These are phyloP conservation scores for Helicoverpa zea DNA, from an alignment of 1,140 invertebrate genomes.

Conservation along the genomic window DNA sequence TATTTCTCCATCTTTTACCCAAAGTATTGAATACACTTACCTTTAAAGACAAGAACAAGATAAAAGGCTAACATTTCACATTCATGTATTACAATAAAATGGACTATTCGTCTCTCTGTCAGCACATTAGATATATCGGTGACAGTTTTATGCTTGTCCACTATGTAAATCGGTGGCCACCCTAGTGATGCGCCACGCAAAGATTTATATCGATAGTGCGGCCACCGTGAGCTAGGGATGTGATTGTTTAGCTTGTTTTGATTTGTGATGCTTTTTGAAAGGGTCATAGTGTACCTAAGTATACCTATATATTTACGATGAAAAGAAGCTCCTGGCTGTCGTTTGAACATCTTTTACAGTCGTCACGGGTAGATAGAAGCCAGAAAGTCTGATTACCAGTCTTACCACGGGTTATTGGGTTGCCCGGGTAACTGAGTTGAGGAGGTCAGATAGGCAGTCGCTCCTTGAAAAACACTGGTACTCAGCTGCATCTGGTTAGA, in stretches of 20 bases:
- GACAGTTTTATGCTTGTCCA: slow-evolving; percentile 73
- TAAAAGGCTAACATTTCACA: neutral
- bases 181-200: slow-evolving; percentile 55
- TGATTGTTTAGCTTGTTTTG: neutral
- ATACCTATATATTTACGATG: no score
- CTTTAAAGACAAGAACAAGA: neutral
- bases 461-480: no score
- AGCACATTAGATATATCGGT: slow-evolving; percentile 72
- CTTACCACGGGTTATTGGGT: no score
- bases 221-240: slow-evolving; percentile 54
- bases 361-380: no score
- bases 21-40: slow-evolving; percentile 9
- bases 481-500: no score
- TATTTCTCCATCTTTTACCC: neutral
- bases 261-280: no score
- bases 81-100: slow-evolving; percentile 49
- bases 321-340: no score
- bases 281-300: no score
- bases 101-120: slow-evolving; percentile 64
- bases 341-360: no score
- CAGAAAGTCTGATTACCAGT: no score
- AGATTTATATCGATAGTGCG: slow-evolving; percentile 71
- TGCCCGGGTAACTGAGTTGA: no score
- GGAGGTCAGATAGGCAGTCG: no score
- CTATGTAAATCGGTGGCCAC: slow-evolving; percentile 57